Evolutionary conservation across 1,140 invertebrate species (phyloP).

Genomic region (Musca domestica): DNA sequence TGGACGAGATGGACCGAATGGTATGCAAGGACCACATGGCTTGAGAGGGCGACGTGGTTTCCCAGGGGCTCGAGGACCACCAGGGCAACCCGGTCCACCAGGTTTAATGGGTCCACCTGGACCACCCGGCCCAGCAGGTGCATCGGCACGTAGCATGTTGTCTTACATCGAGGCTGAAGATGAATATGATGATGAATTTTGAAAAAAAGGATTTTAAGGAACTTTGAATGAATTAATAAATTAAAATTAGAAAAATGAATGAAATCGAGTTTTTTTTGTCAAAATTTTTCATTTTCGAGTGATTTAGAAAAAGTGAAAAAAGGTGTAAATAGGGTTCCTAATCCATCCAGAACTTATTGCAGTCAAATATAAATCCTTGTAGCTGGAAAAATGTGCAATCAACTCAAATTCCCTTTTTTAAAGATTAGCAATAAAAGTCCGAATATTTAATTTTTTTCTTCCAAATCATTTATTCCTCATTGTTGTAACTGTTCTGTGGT

Average conservation of each 20-base stretch:
- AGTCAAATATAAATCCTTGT: no score
- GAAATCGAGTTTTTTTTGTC: no score
- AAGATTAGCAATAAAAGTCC: no score
- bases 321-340: no score
- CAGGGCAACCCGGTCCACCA: slow-evolving; percentile 15
- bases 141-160: slow-evolving; percentile 12
- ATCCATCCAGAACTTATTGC: no score
- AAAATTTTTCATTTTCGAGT: no score
- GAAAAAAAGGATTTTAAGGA: not conserved
- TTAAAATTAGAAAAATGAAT: no score
- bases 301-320: no score
- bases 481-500: slow-evolving; percentile 3
- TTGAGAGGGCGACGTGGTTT: slow-evolving; percentile 21
- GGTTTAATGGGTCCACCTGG: slow-evolving; percentile 25
- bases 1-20: slow-evolving; percentile 12
- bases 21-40: slow-evolving; percentile 17
- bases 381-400: no score
- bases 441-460: not conserved
- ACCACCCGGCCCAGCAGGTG: slow-evolving; percentile 20
- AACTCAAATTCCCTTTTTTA: no score
- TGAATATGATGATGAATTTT: slow-evolving; percentile 17
- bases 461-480: not conserved
- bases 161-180: slow-evolving; percentile 14
- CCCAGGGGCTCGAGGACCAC: slow-evolving; percentile 17
- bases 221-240: no score